Percentiles rank a stretch among this genome's conserved stretches.
These are phyloP conservation scores for Athalia circularis DNA, from an alignment of 2,888 invertebrate genomes.

Conservation along the genomic window DNA sequence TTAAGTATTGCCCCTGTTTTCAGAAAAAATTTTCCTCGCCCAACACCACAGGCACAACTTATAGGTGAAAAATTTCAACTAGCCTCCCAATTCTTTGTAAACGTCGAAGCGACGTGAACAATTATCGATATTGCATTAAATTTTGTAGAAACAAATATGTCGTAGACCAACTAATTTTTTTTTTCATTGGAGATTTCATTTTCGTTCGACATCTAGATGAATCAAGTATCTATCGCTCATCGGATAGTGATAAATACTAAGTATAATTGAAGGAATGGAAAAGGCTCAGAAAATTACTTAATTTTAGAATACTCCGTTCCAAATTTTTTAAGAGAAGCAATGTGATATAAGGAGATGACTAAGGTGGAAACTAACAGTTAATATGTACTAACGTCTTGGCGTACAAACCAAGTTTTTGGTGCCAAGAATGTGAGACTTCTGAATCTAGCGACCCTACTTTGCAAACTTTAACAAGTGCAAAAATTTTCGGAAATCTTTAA, in stretches of 20 bases:
- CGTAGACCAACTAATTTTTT: too few species aligned
- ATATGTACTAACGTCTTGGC: constrained; percentile 55
- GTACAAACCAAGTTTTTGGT: constrained; percentile 50
- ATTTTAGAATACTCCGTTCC: constrained; percentile 27
- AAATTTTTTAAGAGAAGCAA: neutral
- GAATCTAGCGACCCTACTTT: constrained; percentile 49
- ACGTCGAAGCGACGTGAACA: too few species aligned
- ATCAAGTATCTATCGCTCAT: too few species aligned
- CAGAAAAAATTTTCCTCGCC: constrained; percentile 22
- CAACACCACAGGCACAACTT: neutral
- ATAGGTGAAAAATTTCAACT: neutral
- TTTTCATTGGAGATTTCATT: too few species aligned
- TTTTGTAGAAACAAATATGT: too few species aligned
- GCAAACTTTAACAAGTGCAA: constrained; percentile 15
- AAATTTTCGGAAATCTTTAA: constrained; percentile 23
- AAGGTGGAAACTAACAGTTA: constrained; percentile 42
- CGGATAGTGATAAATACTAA: too few species aligned
- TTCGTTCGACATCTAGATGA: too few species aligned
- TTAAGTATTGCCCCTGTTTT: constrained; percentile 32
- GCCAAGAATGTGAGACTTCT: constrained; percentile 65
- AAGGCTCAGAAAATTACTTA: neutral
- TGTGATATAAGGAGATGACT: constrained; percentile 43
- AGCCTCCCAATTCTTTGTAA: too few species aligned
- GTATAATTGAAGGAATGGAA: neutral
- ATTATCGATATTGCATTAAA: too few species aligned